Base-by-base conservation (phyloP, 2,797 vertebrate species). In the Notoglanidium macrostoma region DNA sequence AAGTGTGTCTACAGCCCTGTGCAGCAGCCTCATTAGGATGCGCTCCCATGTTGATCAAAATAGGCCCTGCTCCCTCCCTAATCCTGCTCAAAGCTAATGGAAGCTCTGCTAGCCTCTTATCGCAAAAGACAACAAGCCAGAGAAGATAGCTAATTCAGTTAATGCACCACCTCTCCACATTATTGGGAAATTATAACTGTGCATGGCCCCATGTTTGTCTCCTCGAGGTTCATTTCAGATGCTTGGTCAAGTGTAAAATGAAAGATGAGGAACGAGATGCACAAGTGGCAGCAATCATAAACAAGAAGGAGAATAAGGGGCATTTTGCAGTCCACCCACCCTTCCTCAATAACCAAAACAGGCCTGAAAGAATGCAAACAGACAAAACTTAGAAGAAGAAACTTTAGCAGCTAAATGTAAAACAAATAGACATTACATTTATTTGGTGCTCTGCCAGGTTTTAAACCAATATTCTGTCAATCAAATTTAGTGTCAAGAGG, bases 61-160 rank as follows among this genome's bases (percentile, higher is more conserved):
- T 91, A 92, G 92, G 92, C 91, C 89, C 85, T 89, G 92, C 94
- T 90, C 91, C 88, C 92, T 91, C 92, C 88, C 87, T 96, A 96
- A 96, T 96, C 95, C 95, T 92, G 92, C 92, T 92, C 92, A 93
- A 92, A 94, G 94, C 93, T 95, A 95, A 96, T 93, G 94, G 95
- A 93, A 91, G 93, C 91, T 93, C 92, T 91, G 90, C 88, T 88
- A 89, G 91, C 92, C 94, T 94, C 93, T 95, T 94, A 91, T 90
- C 91, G 92, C 89, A 68, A 91, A 89, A 90, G 90, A 92, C 89
- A 89, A 94, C 88, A 91, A 94, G 93, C 93, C 91, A 88, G 87
- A 80, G 90, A 91, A 92, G 90, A 90, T 86, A 63, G 86, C 85
- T 91, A 86, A 91, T 90, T 90, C 82, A 83, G 86, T 88, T 89